Base-by-base conservation (phyloP, 2,888 invertebrate species). In the Oxytorus armatus region DNA sequence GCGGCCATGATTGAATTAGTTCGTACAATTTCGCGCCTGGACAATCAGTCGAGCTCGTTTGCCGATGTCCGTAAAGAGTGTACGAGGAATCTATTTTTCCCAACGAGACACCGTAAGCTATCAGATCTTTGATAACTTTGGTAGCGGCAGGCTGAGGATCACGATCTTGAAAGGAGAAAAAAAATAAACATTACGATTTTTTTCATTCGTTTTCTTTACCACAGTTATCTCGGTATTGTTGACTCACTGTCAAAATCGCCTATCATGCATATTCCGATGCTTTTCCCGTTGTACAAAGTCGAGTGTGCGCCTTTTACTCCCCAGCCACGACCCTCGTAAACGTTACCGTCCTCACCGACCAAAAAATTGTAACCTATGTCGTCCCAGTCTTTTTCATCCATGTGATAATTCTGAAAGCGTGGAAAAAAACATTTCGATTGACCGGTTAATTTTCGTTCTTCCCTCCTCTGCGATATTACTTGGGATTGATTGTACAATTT, bases 251-350 rank as follows among this genome's bases (percentile, higher is more conserved):
- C 93, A 80, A 95, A 96, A 0, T 95, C 95, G 16, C 96, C 96
- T 74, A 96, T 94, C 84, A 96, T 94, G 18, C 95, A 95, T 21
- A 96, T 94, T 14, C 95, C 95, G 23, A 96, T 93, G 86, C 95
- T 95, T 75, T 92, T 93, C 7, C 90, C 90, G 87, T 96, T 96
- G 87, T 94, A 96, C 49, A 93, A 1, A 8, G n/a, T 4, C 0
- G 89, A 77, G 74, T 90, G 90, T 0, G 90, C 87, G 0, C 90
- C 91, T 10, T 66, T 73, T 42, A 88, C 85, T 5, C 75, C 83
- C 91, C 90, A 91, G 3, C 91, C 91, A 10, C 89, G 87, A 23
- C 90, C 91, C 78, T 90, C 90, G 77, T 91, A 91, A 18, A 89
- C 63, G 29, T 90, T 89, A 5, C 90, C 91, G 49, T 91, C 91